phyloP scores from a whole-genome alignment of 1,140 invertebrate species.

The Latrodectus geometricus region DNA sequence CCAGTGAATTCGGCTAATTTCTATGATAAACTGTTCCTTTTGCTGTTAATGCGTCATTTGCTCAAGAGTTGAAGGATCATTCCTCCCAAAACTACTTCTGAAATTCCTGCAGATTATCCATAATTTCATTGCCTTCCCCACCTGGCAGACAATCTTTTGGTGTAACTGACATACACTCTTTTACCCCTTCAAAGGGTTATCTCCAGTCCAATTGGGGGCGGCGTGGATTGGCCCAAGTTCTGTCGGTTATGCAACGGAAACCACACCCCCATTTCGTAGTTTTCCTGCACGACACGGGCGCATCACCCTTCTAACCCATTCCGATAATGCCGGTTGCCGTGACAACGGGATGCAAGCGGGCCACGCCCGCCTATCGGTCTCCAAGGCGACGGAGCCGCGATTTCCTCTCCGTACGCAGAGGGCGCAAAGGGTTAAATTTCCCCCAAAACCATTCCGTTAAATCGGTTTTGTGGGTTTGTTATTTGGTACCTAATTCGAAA shows the following conservation, averaged over 20 bases:
- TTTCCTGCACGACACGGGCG: neutral
- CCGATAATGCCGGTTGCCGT: constrained; percentile 30
- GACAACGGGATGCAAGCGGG: constrained; percentile 17
- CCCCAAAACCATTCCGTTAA: too few relatives aligned
- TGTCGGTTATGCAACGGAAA: constrained; percentile 32
- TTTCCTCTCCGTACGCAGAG: neutral
- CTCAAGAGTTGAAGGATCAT: neutral
- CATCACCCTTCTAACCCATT: neutral
- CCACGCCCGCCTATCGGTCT: constrained; percentile 12
- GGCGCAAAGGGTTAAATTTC: constrained; percentile 24
- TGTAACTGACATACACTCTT: neutral
- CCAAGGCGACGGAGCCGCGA: neutral
- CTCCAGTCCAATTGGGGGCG: neutral
- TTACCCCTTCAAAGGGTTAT: constrained; percentile 34
- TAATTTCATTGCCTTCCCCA: neutral
- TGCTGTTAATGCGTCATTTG: too few relatives aligned
- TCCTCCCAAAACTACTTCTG: neutral
- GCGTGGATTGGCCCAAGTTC: constrained; percentile 22
- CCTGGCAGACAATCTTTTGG: neutral
- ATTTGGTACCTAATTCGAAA: neutral
- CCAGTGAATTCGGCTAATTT: too few relatives aligned
- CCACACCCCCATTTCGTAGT: constrained; percentile 3
- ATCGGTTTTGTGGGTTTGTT: neutral
- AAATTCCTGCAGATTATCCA: neutral
- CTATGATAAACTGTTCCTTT: too few relatives aligned